Conservation (phyloP, 2,113 vertebrate genomes). For the Neodon shergylaensis region DNA sequence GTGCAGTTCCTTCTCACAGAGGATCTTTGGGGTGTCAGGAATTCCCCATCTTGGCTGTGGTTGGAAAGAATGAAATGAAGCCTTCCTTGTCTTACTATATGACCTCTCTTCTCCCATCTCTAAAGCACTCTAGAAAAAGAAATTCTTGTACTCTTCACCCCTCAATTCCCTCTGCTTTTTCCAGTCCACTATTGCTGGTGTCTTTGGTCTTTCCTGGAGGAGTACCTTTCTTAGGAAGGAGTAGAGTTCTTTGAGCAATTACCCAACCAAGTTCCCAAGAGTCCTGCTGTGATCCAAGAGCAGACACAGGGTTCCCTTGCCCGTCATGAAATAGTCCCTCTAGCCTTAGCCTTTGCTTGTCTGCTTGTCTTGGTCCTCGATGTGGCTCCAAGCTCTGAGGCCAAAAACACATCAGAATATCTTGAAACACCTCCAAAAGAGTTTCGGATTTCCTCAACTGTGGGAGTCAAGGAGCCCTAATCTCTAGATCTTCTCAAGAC, state of each 20-base stretch:
- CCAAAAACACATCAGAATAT: conserved; percentile 23
- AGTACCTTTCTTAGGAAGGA: not conserved
- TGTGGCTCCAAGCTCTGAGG: conserved; percentile 6
- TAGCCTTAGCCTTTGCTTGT: not conserved
- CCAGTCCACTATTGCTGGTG: not conserved
- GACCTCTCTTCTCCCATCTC: not conserved
- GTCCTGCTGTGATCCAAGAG: conserved; percentile 36
- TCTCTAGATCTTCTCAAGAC: conserved; percentile 59
- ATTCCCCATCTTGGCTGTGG: not conserved
- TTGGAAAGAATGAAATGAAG: conserved; percentile 45
- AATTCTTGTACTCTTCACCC: not conserved
- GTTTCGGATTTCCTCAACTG: conserved; percentile 5
- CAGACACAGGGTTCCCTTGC: conserved; percentile 31
- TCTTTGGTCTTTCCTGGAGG: not conserved
- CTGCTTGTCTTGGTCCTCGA: not conserved
- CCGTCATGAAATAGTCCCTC: not conserved
- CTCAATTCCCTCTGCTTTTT: not conserved
- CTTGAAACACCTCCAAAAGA: not conserved
- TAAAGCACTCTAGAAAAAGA: conserved; percentile 5
- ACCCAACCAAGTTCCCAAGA: not conserved
- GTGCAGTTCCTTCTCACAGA: not conserved
- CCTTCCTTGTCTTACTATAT: not conserved
- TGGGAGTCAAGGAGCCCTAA: not conserved
- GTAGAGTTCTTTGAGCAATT: not conserved
- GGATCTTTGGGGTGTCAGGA: not conserved